These are phyloP conservation scores for Astur gentilis DNA, from an alignment of 2,113 vertebrate species.

Conservation along the genomic window DNA sequence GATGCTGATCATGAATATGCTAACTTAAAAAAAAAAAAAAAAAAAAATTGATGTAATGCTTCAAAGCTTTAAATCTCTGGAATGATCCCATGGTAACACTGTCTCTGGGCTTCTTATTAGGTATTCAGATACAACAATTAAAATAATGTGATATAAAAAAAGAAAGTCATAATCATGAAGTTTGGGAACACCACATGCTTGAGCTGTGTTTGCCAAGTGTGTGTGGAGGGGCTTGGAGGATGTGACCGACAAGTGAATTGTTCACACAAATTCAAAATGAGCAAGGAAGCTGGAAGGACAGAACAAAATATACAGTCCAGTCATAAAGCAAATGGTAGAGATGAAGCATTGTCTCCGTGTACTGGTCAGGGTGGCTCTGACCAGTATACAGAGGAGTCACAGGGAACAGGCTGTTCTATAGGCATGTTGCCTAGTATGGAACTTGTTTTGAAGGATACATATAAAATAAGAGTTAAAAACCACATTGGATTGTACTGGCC, in stretches of 20 bases:
- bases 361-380: neutral
- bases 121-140: slow-evolving; percentile 28
- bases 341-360: neutral
- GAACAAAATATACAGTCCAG: neutral
- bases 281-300: neutral
- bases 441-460: neutral
- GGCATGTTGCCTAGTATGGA: neutral
- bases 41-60: neutral
- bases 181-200: slow-evolving; percentile 12
- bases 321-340: neutral
- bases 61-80: neutral
- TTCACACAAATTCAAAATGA: neutral
- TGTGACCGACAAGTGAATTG: neutral
- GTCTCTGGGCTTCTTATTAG: slow-evolving; percentile 9
- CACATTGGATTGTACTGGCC: neutral
- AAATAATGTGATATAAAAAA: slow-evolving; percentile 37
- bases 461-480: neutral
- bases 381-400: neutral
- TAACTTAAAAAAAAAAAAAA: neutral
- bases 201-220: neutral
- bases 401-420: neutral
- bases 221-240: neutral
- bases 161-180: neutral
- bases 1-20: neutral
- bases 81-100: slow-evolving; percentile 49